Base-by-base conservation (phyloP, 2,797 vertebrate species). In the Champsocephalus esox region DNA sequence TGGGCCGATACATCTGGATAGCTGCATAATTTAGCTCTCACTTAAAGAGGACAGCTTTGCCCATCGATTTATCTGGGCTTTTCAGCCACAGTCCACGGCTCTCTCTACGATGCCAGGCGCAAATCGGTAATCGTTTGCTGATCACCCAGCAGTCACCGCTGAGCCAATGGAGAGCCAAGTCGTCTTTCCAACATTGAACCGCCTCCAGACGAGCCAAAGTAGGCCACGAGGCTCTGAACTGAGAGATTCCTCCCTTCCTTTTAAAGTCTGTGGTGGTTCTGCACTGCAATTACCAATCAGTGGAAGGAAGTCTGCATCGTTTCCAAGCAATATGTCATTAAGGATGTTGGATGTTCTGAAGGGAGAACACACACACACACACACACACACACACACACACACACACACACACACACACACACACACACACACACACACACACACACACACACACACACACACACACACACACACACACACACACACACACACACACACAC, bases 51-150 rank as follows among this genome's bases (percentile, higher is more conserved):
- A 8, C 68, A 67, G 80, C 77, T 70, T 57, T 60, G 66, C 70
- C 49, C 75, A 79, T 85, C 13, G 75, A 87, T 89, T 85, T 86
- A 81, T 84, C 73, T 69, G 61, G 49, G 72, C 51, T 86, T 86
- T 63, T 72, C 76, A 72, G 76, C 50, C 49, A 41, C 69, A 65
- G 74, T 62, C 46, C 55, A 64, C 1, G 28, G 17, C 57, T 7
- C n/a, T 17, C 32, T 56, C 52, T 48, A 55, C 59, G 32, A 51
- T 24, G 55, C 19, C 46, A 16, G 76, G 59, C 65, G 28, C 74
- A 76, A 45, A 79, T 81, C 79, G 69, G 54, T 58, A 62, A 80
- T 63, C 0, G 67, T 76, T 73, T 65, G 34, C 34, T 28, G 28
- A 64, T 70, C 48, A 32, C 66, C 76, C 69, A 64, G 32, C 52